phyloP scores from a whole-genome alignment of 2,113 vertebrate genomes.

The Amphiprion percula region DNA sequence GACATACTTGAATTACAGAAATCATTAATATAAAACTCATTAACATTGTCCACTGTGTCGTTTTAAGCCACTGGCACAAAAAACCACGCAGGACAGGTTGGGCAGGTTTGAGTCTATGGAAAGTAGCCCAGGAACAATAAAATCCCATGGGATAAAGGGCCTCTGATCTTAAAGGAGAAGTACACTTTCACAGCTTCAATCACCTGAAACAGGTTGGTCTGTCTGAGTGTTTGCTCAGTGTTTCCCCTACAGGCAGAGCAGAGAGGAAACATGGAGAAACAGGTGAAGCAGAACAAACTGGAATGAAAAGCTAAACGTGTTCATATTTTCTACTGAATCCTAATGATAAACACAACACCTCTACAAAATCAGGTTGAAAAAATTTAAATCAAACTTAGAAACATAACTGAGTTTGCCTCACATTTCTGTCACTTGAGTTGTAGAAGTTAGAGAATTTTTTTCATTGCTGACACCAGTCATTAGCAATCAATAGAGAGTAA shows the following conservation, averaged over 20 bases:
- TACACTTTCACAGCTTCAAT: not conserved
- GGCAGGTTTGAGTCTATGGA: conserved; percentile 39
- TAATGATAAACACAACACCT: too few relatives aligned
- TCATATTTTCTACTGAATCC: too few relatives aligned
- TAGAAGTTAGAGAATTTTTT: too few relatives aligned
- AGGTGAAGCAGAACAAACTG: conserved; percentile 1
- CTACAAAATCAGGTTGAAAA: too few relatives aligned
- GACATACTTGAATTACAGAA: not conserved
- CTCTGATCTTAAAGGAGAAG: conserved; percentile 39
- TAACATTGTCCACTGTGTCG: not conserved
- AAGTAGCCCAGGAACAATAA: conserved; percentile 15
- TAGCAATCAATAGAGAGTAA: too few relatives aligned
- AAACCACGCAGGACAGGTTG: conserved; percentile 40
- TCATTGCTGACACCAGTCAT: too few relatives aligned
- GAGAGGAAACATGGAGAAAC: not conserved
- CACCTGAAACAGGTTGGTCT: not conserved
- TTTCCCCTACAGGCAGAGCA: conserved; percentile 25
- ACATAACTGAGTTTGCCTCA: too few relatives aligned
- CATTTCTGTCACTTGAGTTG: too few relatives aligned
- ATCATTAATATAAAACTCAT: not conserved
- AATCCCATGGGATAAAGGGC: conserved; percentile 23
- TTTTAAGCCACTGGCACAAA: not conserved
- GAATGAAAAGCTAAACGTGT: too few relatives aligned
- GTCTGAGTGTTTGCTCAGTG: not conserved
- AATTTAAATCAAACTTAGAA: too few relatives aligned